Evolutionary conservation across 1,140 invertebrate genomes (phyloP).

Genomic region (Leucophenga varia): DNA sequence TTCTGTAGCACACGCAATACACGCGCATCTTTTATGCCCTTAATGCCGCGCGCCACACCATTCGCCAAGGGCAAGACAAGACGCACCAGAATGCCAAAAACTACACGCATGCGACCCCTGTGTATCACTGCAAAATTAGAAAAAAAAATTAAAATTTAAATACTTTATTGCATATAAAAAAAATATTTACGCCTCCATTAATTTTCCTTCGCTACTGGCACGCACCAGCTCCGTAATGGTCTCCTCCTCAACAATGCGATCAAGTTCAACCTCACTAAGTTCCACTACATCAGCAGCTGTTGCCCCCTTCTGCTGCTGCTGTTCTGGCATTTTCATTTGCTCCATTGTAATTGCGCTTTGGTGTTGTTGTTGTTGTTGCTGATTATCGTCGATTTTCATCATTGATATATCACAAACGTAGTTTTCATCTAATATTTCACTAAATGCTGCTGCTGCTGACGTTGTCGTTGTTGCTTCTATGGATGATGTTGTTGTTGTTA

Average conservation of each 20-base stretch:
- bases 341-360: slow-evolving; percentile 3
- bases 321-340: slow-evolving; percentile 6
- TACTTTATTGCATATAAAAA: neutral
- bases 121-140: slow-evolving; percentile 21
- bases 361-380: slow-evolving; percentile 5
- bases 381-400: slow-evolving; percentile 37
- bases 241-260: slow-evolving; percentile 46
- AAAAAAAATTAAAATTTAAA: neutral
- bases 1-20: slow-evolving; percentile 38
- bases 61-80: slow-evolving; percentile 47
- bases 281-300: neutral
- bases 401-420: slow-evolving; percentile 45
- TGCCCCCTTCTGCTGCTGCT: slow-evolving; percentile 2
- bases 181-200: slow-evolving; percentile 37
- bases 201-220: slow-evolving; percentile 19
- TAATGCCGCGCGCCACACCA: slow-evolving; percentile 42
- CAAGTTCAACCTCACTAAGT: slow-evolving; percentile 34
- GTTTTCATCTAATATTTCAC: slow-evolving; percentile 45
- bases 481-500: slow-evolving; percentile 15
- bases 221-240: slow-evolving; percentile 42
- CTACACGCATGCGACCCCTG: slow-evolving; percentile 44
- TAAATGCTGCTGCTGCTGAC: slow-evolving; percentile 6
- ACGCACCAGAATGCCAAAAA: slow-evolving; percentile 46
- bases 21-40: slow-evolving; percentile 46
- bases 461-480: slow-evolving; percentile 18